Evolutionary conservation across 92 coral and sea anemone genomes (phyloP), one percentile per base, ranked within the genome.

Genomic region (Virgularia gustaviana): DNA sequence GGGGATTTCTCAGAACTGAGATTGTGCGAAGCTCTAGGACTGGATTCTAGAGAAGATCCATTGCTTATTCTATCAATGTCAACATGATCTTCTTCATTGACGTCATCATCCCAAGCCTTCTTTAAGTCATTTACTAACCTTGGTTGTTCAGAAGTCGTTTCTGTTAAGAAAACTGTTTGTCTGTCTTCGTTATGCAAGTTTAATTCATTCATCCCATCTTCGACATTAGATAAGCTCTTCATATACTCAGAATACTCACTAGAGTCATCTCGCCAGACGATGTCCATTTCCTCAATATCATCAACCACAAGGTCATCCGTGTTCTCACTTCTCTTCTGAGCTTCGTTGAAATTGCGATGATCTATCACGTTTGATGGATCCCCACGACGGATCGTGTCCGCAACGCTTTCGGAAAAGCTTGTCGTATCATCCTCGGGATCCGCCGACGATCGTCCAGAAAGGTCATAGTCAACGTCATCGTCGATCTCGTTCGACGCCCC

Each of bases 401-500:
- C 34, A 8, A 65, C 72, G 6, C 32, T 65, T 33, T 65, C 72
- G 56, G 36, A 6, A 43, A 36, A 2, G 43, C 11, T 37, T 52
- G 72, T 27, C 24, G 9, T 5, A 2, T 23, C 55, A 15, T 63
- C 70, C n/a, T n/a, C n/a, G 72, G 36, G n/a, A 29, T 65, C 72
- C 22, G 56, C 41, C 56, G 49, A 45, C 1, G 41, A 65, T 5
- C 12, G 20, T 10, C 35, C 35, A 8, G 23, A 0, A 1, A n/a
- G 30, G 52, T 19, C 20, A 56, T 33, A 22, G 36, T 23, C 36
- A 12, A 27, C 51, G 25, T 19, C 16, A 7, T 25, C 22, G 36
- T 41, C 49, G n/a, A 65, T 65, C 35, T 65, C 72, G 30, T 65
- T 65, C 34, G 72, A 65, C 28, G 72, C 56, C 44, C 72, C 72